Evolutionary conservation across 2,888 invertebrate species (phyloP).

Genomic region (Patella caerulea): DNA sequence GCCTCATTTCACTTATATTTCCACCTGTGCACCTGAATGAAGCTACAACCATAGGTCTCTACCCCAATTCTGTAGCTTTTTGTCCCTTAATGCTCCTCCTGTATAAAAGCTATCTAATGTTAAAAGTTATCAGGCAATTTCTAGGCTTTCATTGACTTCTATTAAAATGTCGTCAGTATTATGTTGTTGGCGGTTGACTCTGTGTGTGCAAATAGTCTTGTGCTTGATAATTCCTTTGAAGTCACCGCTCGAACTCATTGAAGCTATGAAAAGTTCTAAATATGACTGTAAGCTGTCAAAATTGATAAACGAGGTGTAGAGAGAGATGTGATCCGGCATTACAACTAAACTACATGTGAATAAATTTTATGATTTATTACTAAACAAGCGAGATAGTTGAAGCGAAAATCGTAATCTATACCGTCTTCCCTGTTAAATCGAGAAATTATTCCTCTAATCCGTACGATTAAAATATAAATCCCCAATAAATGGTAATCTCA

Average conservation of each 20-base stretch:
- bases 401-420: no score
- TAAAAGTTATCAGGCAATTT: background rate
- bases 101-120: constrained; percentile 7
- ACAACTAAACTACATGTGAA: no score
- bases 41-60: background rate
- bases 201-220: background rate
- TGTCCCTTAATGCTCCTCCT: background rate
- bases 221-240: background rate
- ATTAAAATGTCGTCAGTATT: constrained; percentile 12
- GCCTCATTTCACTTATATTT: constrained; percentile 9
- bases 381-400: no score
- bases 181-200: background rate
- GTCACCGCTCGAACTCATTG: background rate
- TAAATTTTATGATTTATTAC: no score
- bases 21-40: constrained; percentile 3
- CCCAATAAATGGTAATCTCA: background rate
- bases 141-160: constrained; percentile 6
- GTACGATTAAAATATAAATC: no score
- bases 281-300: constrained; percentile 3
- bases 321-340: no score
- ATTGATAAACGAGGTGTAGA: background rate
- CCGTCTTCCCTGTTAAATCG: no score
- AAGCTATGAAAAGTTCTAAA: constrained; percentile 3
- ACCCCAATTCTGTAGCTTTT: background rate
- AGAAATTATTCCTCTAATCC: no score